Evolutionary conservation across 2,797 vertebrate species (phyloP).

Genomic region (Gephyroberyx darwinii): DNA sequence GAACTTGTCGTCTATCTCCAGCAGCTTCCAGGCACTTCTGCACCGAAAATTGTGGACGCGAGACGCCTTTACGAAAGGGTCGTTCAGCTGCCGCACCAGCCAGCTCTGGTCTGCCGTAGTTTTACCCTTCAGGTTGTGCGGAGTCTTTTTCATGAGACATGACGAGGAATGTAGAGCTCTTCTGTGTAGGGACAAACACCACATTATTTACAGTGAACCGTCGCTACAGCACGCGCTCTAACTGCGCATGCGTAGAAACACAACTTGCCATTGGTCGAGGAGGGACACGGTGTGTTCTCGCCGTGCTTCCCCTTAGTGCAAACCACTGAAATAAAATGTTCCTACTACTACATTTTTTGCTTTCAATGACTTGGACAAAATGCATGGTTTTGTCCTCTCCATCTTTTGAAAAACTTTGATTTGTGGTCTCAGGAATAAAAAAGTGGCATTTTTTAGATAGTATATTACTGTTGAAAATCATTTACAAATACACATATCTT

Average conservation of each 20-base stretch:
- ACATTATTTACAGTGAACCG: conserved; percentile 38
- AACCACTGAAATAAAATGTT: conserved; percentile 25
- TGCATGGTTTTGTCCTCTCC: too few relatives aligned
- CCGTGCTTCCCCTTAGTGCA: conserved; percentile 19
- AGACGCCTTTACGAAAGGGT: conserved; percentile 91
- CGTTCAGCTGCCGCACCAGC: conserved; percentile 86
- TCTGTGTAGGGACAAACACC: conserved; percentile 8
- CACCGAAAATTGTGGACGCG: conserved; percentile 88
- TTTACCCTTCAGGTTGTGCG: conserved; percentile 70
- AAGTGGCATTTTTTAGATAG: too few relatives aligned
- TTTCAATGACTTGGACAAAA: too few relatives aligned
- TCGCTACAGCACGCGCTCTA: background rate
- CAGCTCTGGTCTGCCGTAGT: conserved; percentile 84
- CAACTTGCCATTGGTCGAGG: conserved; percentile 31
- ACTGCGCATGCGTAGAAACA: conserved; percentile 46
- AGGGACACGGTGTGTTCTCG: background rate
- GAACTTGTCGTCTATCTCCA: conserved; percentile 88
- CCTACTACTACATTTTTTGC: conserved; percentile 26
- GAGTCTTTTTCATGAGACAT: conserved; percentile 66
- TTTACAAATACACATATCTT: too few relatives aligned
- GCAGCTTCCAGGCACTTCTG: conserved; percentile 94
- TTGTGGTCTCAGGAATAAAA: too few relatives aligned
- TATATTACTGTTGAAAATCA: too few relatives aligned
- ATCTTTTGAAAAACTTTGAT: too few relatives aligned
- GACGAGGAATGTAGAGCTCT: conserved; percentile 75